Evolutionary conservation across 2,797 vertebrate genomes (phyloP).

Genomic region (Uromys caudimaculatus): DNA sequence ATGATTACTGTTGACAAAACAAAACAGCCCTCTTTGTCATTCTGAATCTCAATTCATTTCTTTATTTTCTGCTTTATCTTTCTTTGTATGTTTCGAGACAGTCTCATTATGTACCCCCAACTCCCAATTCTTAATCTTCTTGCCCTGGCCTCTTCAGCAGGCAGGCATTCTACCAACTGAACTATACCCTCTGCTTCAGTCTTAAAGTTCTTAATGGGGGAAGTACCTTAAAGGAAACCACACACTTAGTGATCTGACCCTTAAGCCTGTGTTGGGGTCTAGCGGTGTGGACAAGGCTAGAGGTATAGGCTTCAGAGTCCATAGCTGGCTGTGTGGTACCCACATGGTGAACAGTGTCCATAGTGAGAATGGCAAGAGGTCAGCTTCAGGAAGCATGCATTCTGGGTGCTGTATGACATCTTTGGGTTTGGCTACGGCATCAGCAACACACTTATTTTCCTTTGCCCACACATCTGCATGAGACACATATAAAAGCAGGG

Average conservation of each 20-base stretch:
- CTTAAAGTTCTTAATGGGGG: background rate
- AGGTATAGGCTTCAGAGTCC: background rate
- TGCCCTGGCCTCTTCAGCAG: background rate
- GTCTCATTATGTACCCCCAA: background rate
- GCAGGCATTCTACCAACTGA: background rate
- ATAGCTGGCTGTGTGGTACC: background rate
- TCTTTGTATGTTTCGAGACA: background rate
- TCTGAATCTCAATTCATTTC: background rate
- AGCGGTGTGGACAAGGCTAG: background rate
- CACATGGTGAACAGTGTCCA: background rate
- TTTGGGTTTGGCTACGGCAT: background rate
- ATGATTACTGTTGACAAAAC: background rate
- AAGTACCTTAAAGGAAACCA: background rate
- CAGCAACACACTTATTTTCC: background rate
- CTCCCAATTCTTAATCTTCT: background rate
- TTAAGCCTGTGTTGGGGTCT: too few species aligned
- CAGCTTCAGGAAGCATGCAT: background rate
- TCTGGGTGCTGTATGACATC: background rate
- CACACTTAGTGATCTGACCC: too few species aligned
- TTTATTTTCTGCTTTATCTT: background rate
- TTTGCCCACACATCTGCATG: background rate
- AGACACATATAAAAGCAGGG: background rate
- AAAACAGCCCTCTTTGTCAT: background rate
- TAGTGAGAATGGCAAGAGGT: fast-evolving
- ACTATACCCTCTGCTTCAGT: background rate